phyloP scores from a whole-genome alignment of 1,140 invertebrate species.

The Pollicipes pollicipes region DNA sequence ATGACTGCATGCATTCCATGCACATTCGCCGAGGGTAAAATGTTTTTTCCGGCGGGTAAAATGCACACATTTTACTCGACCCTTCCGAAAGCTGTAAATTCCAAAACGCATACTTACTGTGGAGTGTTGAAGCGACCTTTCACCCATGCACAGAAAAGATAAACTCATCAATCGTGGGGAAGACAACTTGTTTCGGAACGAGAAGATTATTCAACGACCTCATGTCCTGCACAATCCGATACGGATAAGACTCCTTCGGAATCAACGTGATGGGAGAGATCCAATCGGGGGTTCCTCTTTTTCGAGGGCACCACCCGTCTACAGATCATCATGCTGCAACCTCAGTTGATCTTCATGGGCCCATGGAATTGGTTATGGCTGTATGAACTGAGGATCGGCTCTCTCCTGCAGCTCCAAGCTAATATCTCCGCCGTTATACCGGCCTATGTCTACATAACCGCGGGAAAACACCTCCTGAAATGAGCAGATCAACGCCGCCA shows the following conservation, averaged over 20 bases:
- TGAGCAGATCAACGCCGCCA: neutral
- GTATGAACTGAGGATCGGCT: neutral
- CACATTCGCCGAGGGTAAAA: neutral
- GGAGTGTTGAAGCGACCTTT: neutral
- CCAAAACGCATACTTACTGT: neutral
- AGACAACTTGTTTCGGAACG: neutral
- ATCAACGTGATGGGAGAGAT: neutral
- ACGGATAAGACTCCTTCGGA: neutral
- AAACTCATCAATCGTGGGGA: neutral
- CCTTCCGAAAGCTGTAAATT: neutral
- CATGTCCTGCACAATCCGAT: neutral
- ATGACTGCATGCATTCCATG: neutral
- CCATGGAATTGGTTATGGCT: neutral
- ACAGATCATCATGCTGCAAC: neutral
- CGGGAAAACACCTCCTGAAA: neutral
- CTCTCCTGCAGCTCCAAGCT: neutral
- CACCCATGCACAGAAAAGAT: neutral
- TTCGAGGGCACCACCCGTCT: neutral
- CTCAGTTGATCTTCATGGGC: neutral
- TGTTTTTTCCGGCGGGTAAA: neutral
- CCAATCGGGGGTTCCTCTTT: neutral
- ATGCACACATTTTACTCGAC: neutral
- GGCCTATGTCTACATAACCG: neutral
- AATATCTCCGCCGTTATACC: neutral
- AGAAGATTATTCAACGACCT: neutral